Percentiles rank a stretch among this genome's conserved stretches.
Conservation (phyloP, 1,140 invertebrate species). For the Stenopsyche tienmushanensis region DNA sequence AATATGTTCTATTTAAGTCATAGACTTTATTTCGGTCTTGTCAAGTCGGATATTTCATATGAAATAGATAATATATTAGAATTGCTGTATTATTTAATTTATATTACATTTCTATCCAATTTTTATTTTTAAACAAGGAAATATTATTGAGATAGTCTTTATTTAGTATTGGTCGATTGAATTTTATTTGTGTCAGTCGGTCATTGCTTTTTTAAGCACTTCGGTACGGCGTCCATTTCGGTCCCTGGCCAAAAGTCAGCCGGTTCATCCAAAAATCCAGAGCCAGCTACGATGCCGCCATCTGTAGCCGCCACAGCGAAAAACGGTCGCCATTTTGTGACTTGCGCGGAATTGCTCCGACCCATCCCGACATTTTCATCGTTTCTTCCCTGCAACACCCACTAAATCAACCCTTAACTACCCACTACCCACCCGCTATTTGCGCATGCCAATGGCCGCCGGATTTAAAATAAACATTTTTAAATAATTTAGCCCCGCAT, state of each 20-base stretch:
- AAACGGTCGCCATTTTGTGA: constrained; percentile 24
- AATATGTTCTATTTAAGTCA: too few relatives aligned
- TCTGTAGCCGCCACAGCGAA: neutral
- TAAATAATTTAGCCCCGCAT: constrained; percentile 2
- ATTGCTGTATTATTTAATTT: too few relatives aligned
- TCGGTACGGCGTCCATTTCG: too few relatives aligned
- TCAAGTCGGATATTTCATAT: too few relatives aligned
- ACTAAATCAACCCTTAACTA: constrained; percentile 18
- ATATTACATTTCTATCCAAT: too few relatives aligned
- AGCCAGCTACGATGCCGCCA: neutral
- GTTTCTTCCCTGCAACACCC: constrained; percentile 1
- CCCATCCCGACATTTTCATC: neutral
- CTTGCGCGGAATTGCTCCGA: constrained; percentile 12
- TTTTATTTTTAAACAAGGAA: too few relatives aligned
- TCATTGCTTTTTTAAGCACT: too few relatives aligned
- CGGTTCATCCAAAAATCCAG: constrained; percentile 7
- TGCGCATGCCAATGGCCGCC: constrained; percentile 14
- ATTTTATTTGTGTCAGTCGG: too few relatives aligned
- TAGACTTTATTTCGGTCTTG: too few relatives aligned
- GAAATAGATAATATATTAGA: too few relatives aligned
- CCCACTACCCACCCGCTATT: neutral
- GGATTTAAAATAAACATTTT: constrained; percentile 11
- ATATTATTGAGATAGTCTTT: too few relatives aligned
- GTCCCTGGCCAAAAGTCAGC: constrained; percentile 2
- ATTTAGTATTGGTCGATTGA: too few relatives aligned